A percentile compares a stretch with the other conserved stretches of the same genome.
Evolutionary conservation across 2,888 invertebrate species (phyloP).

Genomic region (Bellardia pandia): DNA sequence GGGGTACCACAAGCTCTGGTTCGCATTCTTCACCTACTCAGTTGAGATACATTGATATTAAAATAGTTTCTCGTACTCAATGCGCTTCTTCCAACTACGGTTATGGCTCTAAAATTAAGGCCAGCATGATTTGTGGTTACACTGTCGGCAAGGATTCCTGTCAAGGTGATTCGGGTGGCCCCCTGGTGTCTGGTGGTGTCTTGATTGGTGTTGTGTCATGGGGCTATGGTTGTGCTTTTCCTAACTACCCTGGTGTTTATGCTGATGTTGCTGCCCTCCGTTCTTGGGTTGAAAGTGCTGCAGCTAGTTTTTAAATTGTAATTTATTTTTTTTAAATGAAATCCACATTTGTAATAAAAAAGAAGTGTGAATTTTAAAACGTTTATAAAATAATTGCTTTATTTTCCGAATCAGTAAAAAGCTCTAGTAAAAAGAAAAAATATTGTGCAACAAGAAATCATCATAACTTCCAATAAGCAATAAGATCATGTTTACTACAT

Average conservation of each 20-base stretch:
- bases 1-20: constrained; percentile 68
- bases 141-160: constrained; percentile 78
- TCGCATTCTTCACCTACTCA: not conserved
- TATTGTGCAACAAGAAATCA: too few species aligned
- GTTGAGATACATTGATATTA: constrained; percentile 84
- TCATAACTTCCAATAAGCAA: too few species aligned
- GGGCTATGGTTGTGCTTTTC: constrained; percentile 78
- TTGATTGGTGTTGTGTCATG: constrained; percentile 81
- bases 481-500: too few species aligned
- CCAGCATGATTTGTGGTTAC: constrained; percentile 79
- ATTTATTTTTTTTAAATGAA: too few species aligned
- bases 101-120: constrained; percentile 75
- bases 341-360: too few species aligned
- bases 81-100: constrained; percentile 84
- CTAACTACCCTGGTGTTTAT: constrained; percentile 79
- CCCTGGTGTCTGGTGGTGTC: constrained; percentile 75
- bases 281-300: constrained; percentile 74
- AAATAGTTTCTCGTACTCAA: constrained; percentile 80
- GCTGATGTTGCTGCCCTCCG: constrained; percentile 72
- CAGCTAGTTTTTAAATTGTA: not conserved
- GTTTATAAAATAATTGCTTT: too few species aligned
- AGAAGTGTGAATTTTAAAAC: too few species aligned
- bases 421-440: too few species aligned
- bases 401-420: too few species aligned
- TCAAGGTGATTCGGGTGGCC: constrained; percentile 82